A percentile compares a stretch with the other conserved stretches of the same genome.
Conservation (phyloP, 2,888 invertebrate species). For the Drosophila parthenogenetica region DNA sequence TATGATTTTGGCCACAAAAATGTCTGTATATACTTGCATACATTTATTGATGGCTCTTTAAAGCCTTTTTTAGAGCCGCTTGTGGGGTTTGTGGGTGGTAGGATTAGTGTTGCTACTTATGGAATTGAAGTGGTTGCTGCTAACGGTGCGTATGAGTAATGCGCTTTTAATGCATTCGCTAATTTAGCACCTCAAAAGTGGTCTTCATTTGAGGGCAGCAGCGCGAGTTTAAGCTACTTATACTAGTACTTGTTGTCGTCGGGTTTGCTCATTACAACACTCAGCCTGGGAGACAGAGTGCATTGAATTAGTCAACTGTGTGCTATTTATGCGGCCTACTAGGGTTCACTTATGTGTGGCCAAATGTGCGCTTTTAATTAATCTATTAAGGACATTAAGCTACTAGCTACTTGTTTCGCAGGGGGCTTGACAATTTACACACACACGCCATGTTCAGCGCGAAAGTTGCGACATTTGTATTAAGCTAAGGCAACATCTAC, state of each 20-base stretch:
- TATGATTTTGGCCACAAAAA: slow-evolving; percentile 47
- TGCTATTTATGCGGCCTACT: slow-evolving; percentile 29
- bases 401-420: slow-evolving; percentile 5
- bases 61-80: slow-evolving; percentile 33
- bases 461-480: slow-evolving; percentile 36
- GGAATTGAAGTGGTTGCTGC: slow-evolving; percentile 32
- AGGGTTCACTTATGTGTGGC: slow-evolving; percentile 19
- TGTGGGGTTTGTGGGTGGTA: too few species aligned
- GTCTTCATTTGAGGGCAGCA: slow-evolving; percentile 55
- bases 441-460: slow-evolving; percentile 5
- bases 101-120: slow-evolving; percentile 7
- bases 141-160: slow-evolving; percentile 63
- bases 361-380: slow-evolving; percentile 43
- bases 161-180: slow-evolving; percentile 66
- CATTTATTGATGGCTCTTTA: slow-evolving; percentile 51
- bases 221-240: background rate
- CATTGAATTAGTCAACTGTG: slow-evolving; percentile 42
- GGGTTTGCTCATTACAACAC: slow-evolving; percentile 11
- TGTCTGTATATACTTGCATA: background rate
- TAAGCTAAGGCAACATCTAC: slow-evolving; percentile 3
- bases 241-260: background rate
- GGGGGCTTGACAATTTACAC: slow-evolving; percentile 28
- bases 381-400: slow-evolving; percentile 52
- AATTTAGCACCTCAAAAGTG: slow-evolving; percentile 68
- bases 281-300: slow-evolving; percentile 16